Evolutionary conservation across 2,888 invertebrate genomes (phyloP).

Genomic region (Lithophane leautieri): DNA sequence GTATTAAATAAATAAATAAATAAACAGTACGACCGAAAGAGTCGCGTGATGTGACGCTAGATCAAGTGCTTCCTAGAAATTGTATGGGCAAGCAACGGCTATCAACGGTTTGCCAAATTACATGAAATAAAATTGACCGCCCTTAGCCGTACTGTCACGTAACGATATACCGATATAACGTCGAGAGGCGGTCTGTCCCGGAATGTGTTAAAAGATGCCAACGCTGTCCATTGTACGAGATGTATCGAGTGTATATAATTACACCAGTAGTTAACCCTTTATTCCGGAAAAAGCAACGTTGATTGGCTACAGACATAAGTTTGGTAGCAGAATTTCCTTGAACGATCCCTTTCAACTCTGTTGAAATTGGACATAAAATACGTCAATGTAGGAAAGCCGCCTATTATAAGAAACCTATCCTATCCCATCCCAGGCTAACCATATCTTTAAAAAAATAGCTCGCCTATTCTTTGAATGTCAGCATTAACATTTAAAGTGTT

Average conservation of each 20-base stretch:
- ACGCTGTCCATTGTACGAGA: not conserved
- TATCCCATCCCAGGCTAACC: not conserved
- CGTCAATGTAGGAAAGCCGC: too few relatives aligned
- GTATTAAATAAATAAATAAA: too few relatives aligned
- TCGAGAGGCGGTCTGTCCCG: too few relatives aligned
- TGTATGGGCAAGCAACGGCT: too few relatives aligned
- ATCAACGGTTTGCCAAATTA: too few relatives aligned
- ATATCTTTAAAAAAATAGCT: not conserved
- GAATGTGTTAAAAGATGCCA: not conserved
- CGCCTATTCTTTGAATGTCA: not conserved
- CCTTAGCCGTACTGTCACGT: too few relatives aligned
- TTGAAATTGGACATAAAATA: constrained; percentile 28
- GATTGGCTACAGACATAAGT: not conserved
- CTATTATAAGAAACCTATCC: not conserved
- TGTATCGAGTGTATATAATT: constrained; percentile 11
- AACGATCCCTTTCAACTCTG: constrained; percentile 7
- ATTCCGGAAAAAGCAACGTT: not conserved
- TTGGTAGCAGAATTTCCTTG: not conserved
- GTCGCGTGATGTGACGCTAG: too few relatives aligned
- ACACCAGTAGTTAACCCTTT: not conserved
- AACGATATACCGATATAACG: too few relatives aligned
- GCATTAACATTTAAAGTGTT: not conserved
- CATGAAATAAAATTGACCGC: too few relatives aligned
- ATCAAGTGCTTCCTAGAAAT: too few relatives aligned
- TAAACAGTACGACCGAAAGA: too few relatives aligned